Evolutionary conservation across 2,797 vertebrate species (phyloP).

Genomic region (Channa striata): DNA sequence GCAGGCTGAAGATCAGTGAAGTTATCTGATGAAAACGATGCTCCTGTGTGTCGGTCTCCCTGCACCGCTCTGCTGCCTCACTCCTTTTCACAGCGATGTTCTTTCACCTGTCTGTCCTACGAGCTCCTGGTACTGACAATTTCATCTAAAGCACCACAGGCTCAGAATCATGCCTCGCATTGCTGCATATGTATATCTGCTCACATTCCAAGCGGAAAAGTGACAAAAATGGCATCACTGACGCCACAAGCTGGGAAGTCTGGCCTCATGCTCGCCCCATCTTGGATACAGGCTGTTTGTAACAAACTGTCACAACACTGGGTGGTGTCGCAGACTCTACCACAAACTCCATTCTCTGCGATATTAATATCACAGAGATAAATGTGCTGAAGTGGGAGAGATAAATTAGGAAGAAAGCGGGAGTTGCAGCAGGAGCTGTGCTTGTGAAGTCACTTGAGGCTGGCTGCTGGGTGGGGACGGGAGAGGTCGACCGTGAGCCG

Average conservation of each 20-base stretch:
- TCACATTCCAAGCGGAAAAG: constrained; percentile 6
- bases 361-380: not conserved
- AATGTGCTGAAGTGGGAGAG: not conserved
- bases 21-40: not conserved
- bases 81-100: constrained; percentile 12
- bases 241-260: not conserved
- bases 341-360: constrained; percentile 1
- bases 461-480: not conserved
- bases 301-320: constrained; percentile 18
- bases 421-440: not conserved
- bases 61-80: constrained; percentile 11
- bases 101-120: not conserved
- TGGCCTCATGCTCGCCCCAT: not conserved
- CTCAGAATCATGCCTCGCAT: not conserved
- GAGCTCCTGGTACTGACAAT: not conserved
- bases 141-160: not conserved
- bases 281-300: not conserved
- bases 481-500: constrained; percentile 1
- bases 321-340: constrained; percentile 12
- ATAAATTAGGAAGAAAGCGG: too few species aligned
- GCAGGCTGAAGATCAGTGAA: too few species aligned
- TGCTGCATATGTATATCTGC: not conserved
- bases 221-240: constrained; percentile 10
- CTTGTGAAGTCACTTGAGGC: not conserved
- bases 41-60: not conserved